Evolutionary conservation across 2,113 vertebrate genomes (phyloP).

Genomic region (Hemiprocne comata): DNA sequence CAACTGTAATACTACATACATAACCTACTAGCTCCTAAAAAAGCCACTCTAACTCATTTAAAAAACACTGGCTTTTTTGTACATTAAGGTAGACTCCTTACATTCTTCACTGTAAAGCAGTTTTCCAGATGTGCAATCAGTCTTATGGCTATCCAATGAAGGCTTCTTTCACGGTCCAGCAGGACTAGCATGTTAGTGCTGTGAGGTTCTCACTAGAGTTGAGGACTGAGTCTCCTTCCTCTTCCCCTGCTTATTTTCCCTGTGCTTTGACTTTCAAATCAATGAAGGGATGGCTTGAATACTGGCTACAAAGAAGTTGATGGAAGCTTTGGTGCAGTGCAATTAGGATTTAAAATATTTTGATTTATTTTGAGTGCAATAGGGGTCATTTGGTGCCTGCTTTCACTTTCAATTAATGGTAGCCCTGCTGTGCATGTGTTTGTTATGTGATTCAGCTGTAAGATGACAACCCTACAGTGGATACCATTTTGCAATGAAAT

Average conservation of each 20-base stretch:
- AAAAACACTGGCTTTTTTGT: background rate
- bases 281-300: background rate
- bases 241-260: background rate
- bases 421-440: background rate
- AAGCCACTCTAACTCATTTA: background rate
- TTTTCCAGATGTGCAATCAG: background rate
- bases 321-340: background rate
- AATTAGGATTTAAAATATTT: background rate
- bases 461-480: background rate
- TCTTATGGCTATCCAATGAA: background rate
- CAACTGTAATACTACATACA: background rate
- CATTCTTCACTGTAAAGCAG: background rate
- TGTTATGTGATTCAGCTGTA: background rate
- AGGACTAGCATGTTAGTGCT: background rate
- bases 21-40: background rate
- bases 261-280: background rate
- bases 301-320: background rate
- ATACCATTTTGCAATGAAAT: background rate
- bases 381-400: background rate
- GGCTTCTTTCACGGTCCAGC: background rate
- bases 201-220: fast-evolving
- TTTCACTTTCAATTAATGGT: conserved; percentile 20
- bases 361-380: background rate
- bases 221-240: background rate
- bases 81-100: background rate